These are phyloP conservation scores for Sebastes minor DNA, from an alignment of 2,797 vertebrate genomes.

Conservation along the genomic window DNA sequence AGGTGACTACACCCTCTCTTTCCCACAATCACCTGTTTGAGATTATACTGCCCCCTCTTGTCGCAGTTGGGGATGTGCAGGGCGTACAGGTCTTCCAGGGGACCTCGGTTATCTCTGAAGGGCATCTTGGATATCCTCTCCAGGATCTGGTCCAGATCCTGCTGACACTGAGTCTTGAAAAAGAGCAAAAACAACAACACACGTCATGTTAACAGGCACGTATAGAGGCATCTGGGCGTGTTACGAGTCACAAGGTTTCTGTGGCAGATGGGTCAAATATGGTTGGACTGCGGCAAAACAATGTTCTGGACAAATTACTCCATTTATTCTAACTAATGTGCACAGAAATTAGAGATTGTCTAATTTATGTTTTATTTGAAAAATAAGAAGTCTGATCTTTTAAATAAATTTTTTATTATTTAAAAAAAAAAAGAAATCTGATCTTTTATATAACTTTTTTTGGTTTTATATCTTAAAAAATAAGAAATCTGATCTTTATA, in stretches of 20 bases:
- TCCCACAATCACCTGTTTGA: constrained; percentile 89
- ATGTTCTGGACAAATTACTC: neutral
- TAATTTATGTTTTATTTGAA: neutral
- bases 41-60: constrained; percentile 95
- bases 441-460: neutral
- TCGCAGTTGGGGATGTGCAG: constrained; percentile 98
- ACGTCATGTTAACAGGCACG: neutral
- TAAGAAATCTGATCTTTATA: too few relatives aligned
- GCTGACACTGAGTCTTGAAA: constrained; percentile 93
- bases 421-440: neutral
- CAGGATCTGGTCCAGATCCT: constrained; percentile 95
- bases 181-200: constrained; percentile 26
- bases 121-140: constrained; percentile 96
- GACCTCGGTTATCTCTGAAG: constrained; percentile 93
- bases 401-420: neutral
- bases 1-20: neutral
- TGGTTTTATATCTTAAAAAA: neutral
- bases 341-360: neutral
- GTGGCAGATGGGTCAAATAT: neutral
- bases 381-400: neutral
- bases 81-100: constrained; percentile 94
- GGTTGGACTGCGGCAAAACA: neutral
- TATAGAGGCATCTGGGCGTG: neutral
- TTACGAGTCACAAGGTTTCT: neutral
- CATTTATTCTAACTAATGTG: neutral